These are phyloP conservation scores for Lepidurus arcticus DNA, from an alignment of 1,140 invertebrate species.

Conservation along the genomic window DNA sequence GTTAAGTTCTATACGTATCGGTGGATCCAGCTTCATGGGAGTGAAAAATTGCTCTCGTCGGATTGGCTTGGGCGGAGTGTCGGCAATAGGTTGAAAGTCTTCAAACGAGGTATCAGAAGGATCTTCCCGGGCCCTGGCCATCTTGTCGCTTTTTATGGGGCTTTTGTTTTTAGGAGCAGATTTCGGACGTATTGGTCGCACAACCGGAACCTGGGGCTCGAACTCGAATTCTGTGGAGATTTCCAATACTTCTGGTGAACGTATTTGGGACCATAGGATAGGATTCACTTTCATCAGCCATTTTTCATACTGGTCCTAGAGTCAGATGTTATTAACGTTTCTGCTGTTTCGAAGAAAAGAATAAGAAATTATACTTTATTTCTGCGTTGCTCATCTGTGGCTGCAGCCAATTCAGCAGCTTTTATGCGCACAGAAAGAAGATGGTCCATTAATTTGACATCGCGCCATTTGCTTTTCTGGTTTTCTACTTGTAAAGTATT, in stretches of 20 bases:
- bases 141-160: background rate
- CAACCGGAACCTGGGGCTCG: background rate
- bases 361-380: background rate
- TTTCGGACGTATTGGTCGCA: background rate
- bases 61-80: background rate
- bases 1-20: background rate
- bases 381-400: background rate
- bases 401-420: background rate
- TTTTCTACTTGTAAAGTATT: background rate
- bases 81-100: background rate
- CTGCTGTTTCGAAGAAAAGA: background rate
- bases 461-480: background rate
- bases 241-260: conserved; percentile 10
- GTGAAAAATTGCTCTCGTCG: background rate
- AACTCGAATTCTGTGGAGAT: background rate
- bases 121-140: background rate
- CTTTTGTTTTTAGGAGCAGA: background rate
- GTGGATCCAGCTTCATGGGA: background rate
- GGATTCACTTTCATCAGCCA: conserved; percentile 27
- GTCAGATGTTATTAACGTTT: background rate
- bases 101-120: background rate
- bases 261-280: conserved; percentile 28
- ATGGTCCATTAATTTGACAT: background rate
- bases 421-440: background rate
- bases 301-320: conserved; percentile 30